Conservation (phyloP, 2,888 invertebrate species). For the Ctena decussata region DNA sequence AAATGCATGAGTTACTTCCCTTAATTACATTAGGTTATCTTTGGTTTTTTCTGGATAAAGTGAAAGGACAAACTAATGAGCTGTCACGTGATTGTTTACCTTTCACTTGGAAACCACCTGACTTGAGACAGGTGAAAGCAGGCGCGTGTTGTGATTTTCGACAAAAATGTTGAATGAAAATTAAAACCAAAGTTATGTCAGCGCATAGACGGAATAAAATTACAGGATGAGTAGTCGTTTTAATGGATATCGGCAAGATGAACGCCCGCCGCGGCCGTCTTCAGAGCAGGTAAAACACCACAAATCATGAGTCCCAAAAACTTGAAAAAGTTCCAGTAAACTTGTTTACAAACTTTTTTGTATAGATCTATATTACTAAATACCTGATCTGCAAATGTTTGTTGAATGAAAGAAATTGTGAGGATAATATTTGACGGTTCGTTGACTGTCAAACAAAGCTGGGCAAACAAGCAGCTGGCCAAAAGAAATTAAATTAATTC, state of each 20-base stretch:
- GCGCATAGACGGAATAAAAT: conserved; percentile 40
- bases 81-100: conserved; percentile 60
- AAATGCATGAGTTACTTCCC: too few species aligned
- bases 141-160: conserved; percentile 9
- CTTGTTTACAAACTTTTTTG: too few species aligned
- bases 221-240: conserved; percentile 62
- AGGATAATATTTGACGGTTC: too few species aligned
- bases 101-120: conserved; percentile 63
- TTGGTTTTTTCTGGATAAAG: neutral
- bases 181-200: conserved; percentile 29
- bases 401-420: too few species aligned
- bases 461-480: too few species aligned
- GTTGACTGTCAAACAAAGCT: too few species aligned
- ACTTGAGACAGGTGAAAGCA: conserved; percentile 59
- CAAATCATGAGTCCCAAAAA: too few species aligned
- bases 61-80: neutral
- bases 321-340: too few species aligned
- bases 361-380: too few species aligned
- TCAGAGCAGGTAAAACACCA: conserved; percentile 72
- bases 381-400: too few species aligned
- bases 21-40: neutral
- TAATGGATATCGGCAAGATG: conserved; percentile 65
- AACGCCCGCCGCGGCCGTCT: conserved; percentile 60
- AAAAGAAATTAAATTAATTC: too few species aligned
- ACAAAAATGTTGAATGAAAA: neutral